phyloP scores from a whole-genome alignment of 2,888 invertebrate species.

The Drosophila robusta region DNA sequence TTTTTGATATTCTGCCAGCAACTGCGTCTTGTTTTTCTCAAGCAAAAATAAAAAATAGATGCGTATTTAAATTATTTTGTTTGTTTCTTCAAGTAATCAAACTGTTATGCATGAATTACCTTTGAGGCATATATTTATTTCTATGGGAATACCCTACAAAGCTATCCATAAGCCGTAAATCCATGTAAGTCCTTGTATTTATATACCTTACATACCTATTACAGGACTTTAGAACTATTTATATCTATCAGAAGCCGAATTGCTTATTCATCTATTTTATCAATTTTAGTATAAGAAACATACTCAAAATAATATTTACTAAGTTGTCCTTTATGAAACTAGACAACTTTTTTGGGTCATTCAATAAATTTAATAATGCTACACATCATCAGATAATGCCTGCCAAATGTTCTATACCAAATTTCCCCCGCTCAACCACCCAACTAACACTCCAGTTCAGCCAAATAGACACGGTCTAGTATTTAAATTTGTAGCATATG shows the following conservation, averaged over 20 bases:
- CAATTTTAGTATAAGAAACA: too few species aligned
- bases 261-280: too few species aligned
- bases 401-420: too few species aligned
- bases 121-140: not conserved
- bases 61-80: conserved; percentile 51
- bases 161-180: too few species aligned
- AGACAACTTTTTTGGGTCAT: too few species aligned
- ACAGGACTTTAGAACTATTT: too few species aligned
- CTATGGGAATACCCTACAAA: too few species aligned
- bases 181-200: too few species aligned
- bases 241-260: too few species aligned
- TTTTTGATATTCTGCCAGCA: conserved; percentile 40
- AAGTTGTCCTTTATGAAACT: too few species aligned
- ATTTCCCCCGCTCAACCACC: not conserved
- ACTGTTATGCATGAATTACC: conserved; percentile 28
- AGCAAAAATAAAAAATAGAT: conserved; percentile 25
- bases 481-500: conserved; percentile 67
- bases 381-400: not conserved
- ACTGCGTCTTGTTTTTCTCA: conserved; percentile 43
- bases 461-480: conserved; percentile 14
- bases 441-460: conserved; percentile 14
- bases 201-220: too few species aligned
- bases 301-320: too few species aligned
- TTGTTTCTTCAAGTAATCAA: conserved; percentile 39
- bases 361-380: not conserved